Base-by-base conservation (phyloP, 2,797 vertebrate species). In the Acrossocheilus fasciatus region DNA sequence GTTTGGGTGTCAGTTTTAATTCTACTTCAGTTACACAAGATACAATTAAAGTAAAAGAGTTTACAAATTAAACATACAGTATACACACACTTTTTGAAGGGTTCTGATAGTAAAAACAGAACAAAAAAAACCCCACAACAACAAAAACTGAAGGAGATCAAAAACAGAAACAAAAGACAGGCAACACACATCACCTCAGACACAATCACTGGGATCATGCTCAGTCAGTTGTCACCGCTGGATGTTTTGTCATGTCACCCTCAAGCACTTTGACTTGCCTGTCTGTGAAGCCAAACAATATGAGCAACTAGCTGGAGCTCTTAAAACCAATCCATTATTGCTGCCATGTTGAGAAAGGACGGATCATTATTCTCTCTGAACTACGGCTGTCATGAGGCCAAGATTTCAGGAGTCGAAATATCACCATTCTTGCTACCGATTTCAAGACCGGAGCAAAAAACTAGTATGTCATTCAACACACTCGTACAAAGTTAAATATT, bases 221-320 rank as follows among this genome's bases (percentile, higher is more conserved):
- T 78, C 77, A 77, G 68, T 64, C 66, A 59, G 68, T 62, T 84
- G 45, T 88, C 70, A 82, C 43, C 11, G 57, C 41, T 26, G 70
- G 81, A 20, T 64, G 57, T 82, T 75, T 64, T 68, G 78, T 83
- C 75, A 75, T 79, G 30, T 54, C 59, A 68, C 50, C 85, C 41
- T 41, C 2, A 50, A 52, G 83, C 82, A 39, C 68, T 81, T 70
- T 83, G 81, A 87, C 88, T 86, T 68, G 47, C 57, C 39, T 86
- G 88, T 68, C 74, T 74, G 70, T 81, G 78, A 68, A 82, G 23
- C 84, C 83, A 64, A 86, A 87, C 86, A 89, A 82, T 62, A 81
- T 78, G 52, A 82, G 84, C 78, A 78, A 64, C 86, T 76, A 77
- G 26, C 66, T 54, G n/a, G 70, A 73, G 59, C 70, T 75, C 54